Conservation (phyloP, 2,797 vertebrate genomes). For the Clangula hyemalis region DNA sequence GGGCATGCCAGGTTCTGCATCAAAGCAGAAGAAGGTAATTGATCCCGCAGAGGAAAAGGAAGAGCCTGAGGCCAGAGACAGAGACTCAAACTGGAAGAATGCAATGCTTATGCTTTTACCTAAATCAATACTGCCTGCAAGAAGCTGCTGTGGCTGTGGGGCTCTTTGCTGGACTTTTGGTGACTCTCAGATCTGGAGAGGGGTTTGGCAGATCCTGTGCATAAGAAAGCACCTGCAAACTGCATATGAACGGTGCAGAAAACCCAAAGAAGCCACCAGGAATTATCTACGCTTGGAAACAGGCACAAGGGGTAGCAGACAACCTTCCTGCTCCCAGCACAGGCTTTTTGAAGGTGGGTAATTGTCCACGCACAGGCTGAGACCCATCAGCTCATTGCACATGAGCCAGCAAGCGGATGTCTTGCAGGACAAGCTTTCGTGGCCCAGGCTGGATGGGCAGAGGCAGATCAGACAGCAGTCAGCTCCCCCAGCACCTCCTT, state of each 20-base stretch:
- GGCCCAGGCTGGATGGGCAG: neutral
- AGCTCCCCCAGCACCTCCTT: neutral
- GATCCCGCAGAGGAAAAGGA: constrained; percentile 53
- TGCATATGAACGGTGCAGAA: neutral
- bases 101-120: constrained; percentile 34
- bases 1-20: neutral
- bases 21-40: constrained; percentile 16
- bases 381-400: neutral
- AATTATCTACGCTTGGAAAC: neutral
- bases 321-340: neutral
- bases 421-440: neutral
- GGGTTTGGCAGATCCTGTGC: neutral
- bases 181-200: neutral
- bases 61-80: neutral
- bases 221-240: neutral
- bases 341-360: neutral
- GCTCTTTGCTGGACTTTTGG: neutral
- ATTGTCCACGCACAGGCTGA: neutral
- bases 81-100: constrained; percentile 1
- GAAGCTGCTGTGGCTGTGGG: neutral
- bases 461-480: neutral
- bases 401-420: neutral
- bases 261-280: neutral
- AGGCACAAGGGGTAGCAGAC: neutral
- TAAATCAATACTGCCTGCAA: constrained; percentile 43